A percentile compares a stretch with the other conserved stretches of the same genome.
Conservation (phyloP, 92 coral and sea anemone genomes). For the Epizoanthus stellaris region DNA sequence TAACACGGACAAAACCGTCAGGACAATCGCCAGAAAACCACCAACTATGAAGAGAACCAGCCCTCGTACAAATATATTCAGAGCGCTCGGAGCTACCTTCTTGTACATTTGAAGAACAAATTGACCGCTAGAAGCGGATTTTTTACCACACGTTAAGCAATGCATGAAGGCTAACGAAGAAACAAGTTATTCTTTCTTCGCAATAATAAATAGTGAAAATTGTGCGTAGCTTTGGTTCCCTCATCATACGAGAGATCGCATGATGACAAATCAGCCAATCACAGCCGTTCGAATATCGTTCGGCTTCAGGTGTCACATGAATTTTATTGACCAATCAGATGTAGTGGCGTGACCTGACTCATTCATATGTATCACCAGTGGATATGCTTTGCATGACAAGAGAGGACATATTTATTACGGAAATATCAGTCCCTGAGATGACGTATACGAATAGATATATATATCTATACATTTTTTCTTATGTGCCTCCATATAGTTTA, state of each 20-base stretch:
- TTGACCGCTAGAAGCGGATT: constrained; percentile 78
- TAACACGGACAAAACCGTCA: constrained; percentile 84
- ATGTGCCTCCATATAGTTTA: too few relatives aligned
- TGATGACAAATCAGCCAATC: constrained; percentile 79
- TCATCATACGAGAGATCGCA: constrained; percentile 75
- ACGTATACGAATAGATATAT: not conserved
- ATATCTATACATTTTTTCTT: too few relatives aligned
- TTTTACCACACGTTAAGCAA: constrained; percentile 79
- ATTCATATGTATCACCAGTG: not conserved
- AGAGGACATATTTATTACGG: not conserved
- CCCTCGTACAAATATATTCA: constrained; percentile 93
- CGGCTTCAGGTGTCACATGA: constrained; percentile 47
- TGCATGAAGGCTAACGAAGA: constrained; percentile 68
- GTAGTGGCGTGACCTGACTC: constrained; percentile 39
- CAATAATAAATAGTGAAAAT: constrained; percentile 34
- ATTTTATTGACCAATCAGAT: constrained; percentile 54
- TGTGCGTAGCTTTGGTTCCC: constrained; percentile 39
- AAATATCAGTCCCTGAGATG: not conserved
- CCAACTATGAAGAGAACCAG: constrained; percentile 92
- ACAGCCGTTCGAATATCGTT: constrained; percentile 66
- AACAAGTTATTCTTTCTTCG: constrained; percentile 26
- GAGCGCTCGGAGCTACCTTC: constrained; percentile 79
- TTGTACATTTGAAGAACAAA: constrained; percentile 74
- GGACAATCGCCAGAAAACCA: constrained; percentile 85
- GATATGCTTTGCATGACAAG: too few relatives aligned